phyloP scores from a whole-genome alignment of 2,888 invertebrate genomes.

The Malachius bipustulatus region DNA sequence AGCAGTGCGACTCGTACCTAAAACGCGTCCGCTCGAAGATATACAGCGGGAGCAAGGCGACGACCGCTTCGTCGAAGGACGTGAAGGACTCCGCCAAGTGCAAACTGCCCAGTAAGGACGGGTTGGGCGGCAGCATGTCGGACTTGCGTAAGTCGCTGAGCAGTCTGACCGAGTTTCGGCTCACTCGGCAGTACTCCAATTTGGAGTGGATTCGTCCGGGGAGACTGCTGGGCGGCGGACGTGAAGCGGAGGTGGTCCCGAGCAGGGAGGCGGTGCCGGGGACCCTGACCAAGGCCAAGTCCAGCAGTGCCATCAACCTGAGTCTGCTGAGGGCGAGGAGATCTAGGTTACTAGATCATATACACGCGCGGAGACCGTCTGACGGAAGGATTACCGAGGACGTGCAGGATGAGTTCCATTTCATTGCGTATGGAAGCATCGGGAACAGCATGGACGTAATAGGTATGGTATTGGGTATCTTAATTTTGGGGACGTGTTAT shows the following conservation, averaged over 20 bases:
- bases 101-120: conserved; percentile 17
- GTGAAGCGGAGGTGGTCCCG: conserved; percentile 22
- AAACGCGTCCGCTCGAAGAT: conserved; percentile 36
- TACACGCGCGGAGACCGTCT: conserved; percentile 25
- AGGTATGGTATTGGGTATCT: too few relatives aligned
- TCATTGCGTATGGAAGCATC: conserved; percentile 34
- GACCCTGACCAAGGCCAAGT: conserved; percentile 34
- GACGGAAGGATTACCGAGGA: conserved; percentile 21
- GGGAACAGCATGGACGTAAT: too few relatives aligned
- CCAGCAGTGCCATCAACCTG: conserved; percentile 37
- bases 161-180: conserved; percentile 30
- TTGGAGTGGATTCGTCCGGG: conserved; percentile 31
- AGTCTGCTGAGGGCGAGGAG: conserved; percentile 32
- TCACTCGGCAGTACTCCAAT: conserved; percentile 36
- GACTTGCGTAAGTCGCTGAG: conserved; percentile 22
- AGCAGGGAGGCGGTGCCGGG: conserved; percentile 12
- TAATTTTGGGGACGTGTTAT: too few relatives aligned
- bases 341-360: conserved; percentile 30
- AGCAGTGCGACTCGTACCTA: conserved; percentile 26
- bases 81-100: conserved; percentile 18
- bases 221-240: too few relatives aligned
- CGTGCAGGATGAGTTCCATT: conserved; percentile 34
- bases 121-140: conserved; percentile 19
- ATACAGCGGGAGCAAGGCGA: conserved; percentile 31
- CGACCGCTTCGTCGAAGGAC: neutral